Evolutionary conservation across 1,140 invertebrate genomes (phyloP).

Genomic region (Drosophila bipectinata): DNA sequence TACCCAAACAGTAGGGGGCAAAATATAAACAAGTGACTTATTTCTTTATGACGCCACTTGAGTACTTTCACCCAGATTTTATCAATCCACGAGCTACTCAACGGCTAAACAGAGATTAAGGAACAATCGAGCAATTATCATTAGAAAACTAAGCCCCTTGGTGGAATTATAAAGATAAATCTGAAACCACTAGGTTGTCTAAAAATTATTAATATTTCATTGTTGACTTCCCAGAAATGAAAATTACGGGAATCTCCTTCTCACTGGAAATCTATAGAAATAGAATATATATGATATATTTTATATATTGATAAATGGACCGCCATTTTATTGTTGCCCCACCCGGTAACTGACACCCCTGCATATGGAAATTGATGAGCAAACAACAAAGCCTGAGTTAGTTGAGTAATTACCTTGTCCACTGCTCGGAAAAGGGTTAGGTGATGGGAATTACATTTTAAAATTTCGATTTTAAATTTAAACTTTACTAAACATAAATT

Average conservation of each 20-base stretch:
- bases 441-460: not conserved
- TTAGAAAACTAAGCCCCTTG: not conserved
- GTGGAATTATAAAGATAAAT: not conserved
- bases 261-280: not conserved
- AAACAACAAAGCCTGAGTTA: constrained; percentile 36
- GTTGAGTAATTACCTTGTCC: constrained; percentile 62
- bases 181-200: not conserved
- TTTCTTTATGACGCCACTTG: constrained; percentile 34
- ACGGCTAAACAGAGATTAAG: constrained; percentile 26
- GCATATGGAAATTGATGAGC: constrained; percentile 39
- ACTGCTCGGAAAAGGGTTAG: constrained; percentile 8
- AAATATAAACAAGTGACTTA: constrained; percentile 32
- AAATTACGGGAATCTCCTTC: constrained; percentile 15
- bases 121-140: constrained; percentile 40
- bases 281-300: not conserved
- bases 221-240: constrained; percentile 23
- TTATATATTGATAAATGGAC: constrained; percentile 12
- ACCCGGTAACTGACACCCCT: constrained; percentile 28
- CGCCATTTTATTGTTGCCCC: constrained; percentile 34
- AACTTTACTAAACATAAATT: too few relatives aligned
- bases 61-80: constrained; percentile 48
- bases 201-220: constrained; percentile 13
- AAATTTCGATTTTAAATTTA: too few relatives aligned
- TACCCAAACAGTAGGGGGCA: not conserved
- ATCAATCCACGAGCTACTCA: constrained; percentile 33